A percentile compares a stretch with the other conserved stretches of the same genome.
These are phyloP conservation scores for Lanistes nyassanus DNA, from an alignment of 1,140 invertebrate genomes.

Conservation along the genomic window DNA sequence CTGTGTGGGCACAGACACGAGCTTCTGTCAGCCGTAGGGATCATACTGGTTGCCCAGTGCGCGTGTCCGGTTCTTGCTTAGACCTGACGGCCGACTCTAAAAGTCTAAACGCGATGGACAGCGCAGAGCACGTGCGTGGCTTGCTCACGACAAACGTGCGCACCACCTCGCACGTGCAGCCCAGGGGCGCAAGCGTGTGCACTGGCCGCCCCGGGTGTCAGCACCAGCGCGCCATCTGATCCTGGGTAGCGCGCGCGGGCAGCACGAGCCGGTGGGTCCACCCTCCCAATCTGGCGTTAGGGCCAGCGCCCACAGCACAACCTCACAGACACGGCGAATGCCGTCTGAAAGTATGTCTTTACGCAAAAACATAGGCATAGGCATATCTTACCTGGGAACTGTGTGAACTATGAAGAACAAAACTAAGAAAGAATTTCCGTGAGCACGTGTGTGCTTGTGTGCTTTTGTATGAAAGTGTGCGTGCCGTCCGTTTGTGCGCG, in stretches of 20 bases:
- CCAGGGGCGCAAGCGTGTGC: background rate
- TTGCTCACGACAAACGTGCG: background rate
- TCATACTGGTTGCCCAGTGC: background rate
- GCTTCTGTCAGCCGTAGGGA: background rate
- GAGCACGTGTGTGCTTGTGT: background rate
- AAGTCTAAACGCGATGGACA: background rate
- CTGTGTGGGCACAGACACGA: background rate
- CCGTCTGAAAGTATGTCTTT: background rate
- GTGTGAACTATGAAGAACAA: background rate
- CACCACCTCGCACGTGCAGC: background rate
- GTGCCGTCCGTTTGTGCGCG: background rate
- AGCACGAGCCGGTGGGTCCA: background rate
- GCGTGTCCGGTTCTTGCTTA: background rate
- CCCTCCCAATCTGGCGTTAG: constrained; percentile 6
- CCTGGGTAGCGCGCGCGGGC: background rate
- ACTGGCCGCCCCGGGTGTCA: constrained; percentile 3
- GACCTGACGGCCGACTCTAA: background rate
- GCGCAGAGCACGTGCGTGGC: background rate
- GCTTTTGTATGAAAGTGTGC: background rate
- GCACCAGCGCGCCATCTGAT: background rate
- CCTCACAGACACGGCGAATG: background rate
- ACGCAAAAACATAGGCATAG: constrained; percentile 3
- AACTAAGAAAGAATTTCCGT: background rate
- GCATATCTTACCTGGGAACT: no score
- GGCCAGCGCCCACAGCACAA: background rate